These are phyloP conservation scores for Plagodis dolabraria DNA, from an alignment of 2,888 invertebrate genomes.

Conservation along the genomic window DNA sequence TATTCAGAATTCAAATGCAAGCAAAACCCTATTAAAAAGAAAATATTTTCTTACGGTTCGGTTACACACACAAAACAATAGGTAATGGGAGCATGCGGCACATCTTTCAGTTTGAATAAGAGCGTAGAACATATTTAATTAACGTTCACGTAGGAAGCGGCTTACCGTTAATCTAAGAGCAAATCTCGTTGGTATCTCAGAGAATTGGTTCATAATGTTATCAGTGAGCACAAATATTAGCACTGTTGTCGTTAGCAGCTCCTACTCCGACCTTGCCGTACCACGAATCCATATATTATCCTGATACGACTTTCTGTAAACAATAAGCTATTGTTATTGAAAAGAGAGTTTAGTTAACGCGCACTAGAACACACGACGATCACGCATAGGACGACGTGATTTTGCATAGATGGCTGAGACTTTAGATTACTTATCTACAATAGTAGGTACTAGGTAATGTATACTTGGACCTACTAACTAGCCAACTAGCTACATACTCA, in stretches of 20 bases:
- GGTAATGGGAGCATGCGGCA: constrained; percentile 20
- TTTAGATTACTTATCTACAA: not conserved
- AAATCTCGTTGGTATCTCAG: constrained; percentile 78
- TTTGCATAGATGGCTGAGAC: constrained; percentile 20
- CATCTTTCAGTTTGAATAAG: constrained; percentile 47
- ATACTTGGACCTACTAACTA: not conserved
- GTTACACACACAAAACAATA: constrained; percentile 26
- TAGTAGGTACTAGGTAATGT: not conserved
- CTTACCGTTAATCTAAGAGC: constrained; percentile 78
- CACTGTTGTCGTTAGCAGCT: constrained; percentile 70
- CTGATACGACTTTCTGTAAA: constrained; percentile 58
- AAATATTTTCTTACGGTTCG: constrained; percentile 26
- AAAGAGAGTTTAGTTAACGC: constrained; percentile 48
- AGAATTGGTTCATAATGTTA: constrained; percentile 82
- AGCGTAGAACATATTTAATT: constrained; percentile 57
- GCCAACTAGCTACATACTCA: not conserved
- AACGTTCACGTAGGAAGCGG: constrained; percentile 60
- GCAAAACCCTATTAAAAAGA: constrained; percentile 13
- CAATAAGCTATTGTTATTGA: constrained; percentile 57
- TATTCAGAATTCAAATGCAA: constrained; percentile 10
- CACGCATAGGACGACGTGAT: constrained; percentile 10
- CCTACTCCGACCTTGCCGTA: constrained; percentile 65
- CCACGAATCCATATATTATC: constrained; percentile 63
- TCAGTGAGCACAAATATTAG: constrained; percentile 77
- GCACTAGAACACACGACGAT: not conserved